Evolutionary conservation across 2,888 invertebrate genomes (phyloP).

Genomic region (Hybos culiciformis): DNA sequence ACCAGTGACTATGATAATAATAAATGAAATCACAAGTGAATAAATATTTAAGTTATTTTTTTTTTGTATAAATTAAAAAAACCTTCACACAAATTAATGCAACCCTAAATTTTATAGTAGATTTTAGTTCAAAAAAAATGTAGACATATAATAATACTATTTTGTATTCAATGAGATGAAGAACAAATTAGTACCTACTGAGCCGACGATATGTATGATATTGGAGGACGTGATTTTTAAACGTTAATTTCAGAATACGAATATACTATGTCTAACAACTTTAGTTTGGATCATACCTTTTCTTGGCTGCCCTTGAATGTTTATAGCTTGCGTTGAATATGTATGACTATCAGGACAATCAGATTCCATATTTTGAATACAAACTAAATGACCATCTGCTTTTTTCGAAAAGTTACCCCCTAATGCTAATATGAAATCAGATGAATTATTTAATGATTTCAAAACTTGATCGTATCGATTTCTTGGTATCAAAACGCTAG

Average conservation of each 20-base stretch:
- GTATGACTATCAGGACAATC: constrained; percentile 48
- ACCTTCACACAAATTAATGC: no score
- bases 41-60: neutral
- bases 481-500: constrained; percentile 58
- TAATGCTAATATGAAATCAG: constrained; percentile 72
- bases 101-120: neutral
- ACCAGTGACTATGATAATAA: constrained; percentile 51
- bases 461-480: constrained; percentile 61
- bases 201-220: no score
- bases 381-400: constrained; percentile 78
- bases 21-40: constrained; percentile 5
- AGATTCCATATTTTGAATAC: constrained; percentile 57
- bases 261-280: no score
- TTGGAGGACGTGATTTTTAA: no score
- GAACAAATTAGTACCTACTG: no score
- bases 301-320: constrained; percentile 66
- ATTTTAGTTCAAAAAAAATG: neutral
- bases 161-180: no score
- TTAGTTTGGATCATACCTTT: constrained; percentile 45
- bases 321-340: constrained; percentile 77
- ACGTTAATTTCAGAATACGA: no score
- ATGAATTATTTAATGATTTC: constrained; percentile 63
- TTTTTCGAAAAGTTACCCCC: constrained; percentile 63
- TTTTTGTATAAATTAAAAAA: neutral
- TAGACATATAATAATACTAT: no score